Evolutionary conservation across 2,113 vertebrate genomes (phyloP), one percentile per base, ranked within the genome.

Genomic region (Sceloporus undulatus): DNA sequence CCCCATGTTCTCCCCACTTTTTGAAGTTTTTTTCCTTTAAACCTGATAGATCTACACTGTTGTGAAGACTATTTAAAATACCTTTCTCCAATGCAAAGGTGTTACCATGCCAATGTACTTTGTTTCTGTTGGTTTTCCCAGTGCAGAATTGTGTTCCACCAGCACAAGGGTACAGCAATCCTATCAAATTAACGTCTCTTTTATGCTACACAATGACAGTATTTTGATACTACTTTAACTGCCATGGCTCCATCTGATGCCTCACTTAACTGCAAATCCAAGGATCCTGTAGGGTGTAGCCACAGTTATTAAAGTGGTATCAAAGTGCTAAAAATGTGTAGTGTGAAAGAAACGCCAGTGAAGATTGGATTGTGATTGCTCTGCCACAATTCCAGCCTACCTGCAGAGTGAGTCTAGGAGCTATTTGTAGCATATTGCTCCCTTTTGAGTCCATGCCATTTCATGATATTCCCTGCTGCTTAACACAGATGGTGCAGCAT

Each of bases 401-500:
- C 23, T 66, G 6, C n/a, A 82, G 68, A n/a, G 38, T 23, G 25
- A 34, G 2, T 88, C 52, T 85, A 42, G 16, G 75, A 0, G 71
- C 19, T 14, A 23, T 29, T 27, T 88, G 79, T 16, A 18, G 27
- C 0, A 0, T 75, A 85, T 21, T 14, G 2, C 56, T 92, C 79
- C n/a, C 81, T 21, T 40, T 40, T 89, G 70, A 77, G 40, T 83
- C 78, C 52, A 68, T 2, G 27, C 9, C 8, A 84, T 54, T 2
- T 84, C 34, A 78, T 54, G 4, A n/a, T 76, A 68, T n/a, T 88
- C 82, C 85, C n/a, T n/a, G 40, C 74, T 84, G 74, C n/a, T 71
- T 89, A 79, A 27, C 76, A 87, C 40, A 88, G 80, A 85, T 56
- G 9, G 4, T 90, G 75, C 79, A 88, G 65, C 19, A 87, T 70